Evolutionary conservation across 1,140 invertebrate genomes (phyloP), one percentile per base, ranked within the genome.

Genomic region (Drosophila suzukii): DNA sequence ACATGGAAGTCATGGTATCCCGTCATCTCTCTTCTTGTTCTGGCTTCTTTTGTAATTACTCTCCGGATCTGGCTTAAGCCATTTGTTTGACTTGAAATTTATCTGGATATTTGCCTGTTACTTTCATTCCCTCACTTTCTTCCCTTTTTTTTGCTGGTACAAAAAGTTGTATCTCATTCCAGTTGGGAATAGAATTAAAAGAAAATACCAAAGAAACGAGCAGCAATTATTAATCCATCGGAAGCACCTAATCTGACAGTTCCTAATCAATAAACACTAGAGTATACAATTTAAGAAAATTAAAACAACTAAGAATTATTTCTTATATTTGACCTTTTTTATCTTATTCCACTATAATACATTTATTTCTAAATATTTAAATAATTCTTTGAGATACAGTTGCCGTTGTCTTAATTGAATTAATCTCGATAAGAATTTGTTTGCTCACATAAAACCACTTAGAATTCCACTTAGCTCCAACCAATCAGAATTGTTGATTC

Each of bases 1-100:
- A 20, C 43, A 49, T 46, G 47, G 38, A 30, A 39, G 27, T 46
- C 41, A 47, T 74, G 43, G 59, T 59, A 57, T 59, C 66, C 50
- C 73, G n/a, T 20, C 39, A 50, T 58, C 66, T 58, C 41, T 27
- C 53, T 54, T 60, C 76, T 30, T 51, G 63, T 50, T 55, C 65
- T 58, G 54, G 62, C 57, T 61, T 63, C 65, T 78, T 62, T 70
- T 77, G 80, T 88, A 88, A 88, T 88, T 88, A 89, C 84, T 86
- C 71, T 71, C 44, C 76, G 83, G 62, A 83, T 83, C 84, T 75
- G 49, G 24, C 63, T 75, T 88, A 65, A 76, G 79, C 79, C 84
- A 88, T 88, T 83, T 86, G 75, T 86, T 88, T 82, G 82, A 82
- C 75, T 85, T 78, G 78, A 88, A 82, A 88, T 88, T 85, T 85